Evolutionary conservation across 2,113 vertebrate species (phyloP), one percentile per base, ranked within the genome.

Genomic region (Anolis carolinensis): DNA sequence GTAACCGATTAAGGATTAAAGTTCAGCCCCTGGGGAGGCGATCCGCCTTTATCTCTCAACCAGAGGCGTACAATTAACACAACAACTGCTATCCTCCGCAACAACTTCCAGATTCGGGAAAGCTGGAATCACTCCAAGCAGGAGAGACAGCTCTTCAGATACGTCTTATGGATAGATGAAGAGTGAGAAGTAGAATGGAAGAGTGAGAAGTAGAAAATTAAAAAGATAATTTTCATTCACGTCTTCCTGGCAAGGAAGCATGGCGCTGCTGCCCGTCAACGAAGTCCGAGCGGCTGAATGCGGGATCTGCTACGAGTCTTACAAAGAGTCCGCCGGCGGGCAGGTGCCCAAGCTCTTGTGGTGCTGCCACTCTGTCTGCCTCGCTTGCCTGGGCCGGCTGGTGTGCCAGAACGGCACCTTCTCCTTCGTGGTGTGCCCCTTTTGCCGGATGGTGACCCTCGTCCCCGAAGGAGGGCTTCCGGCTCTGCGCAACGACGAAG

Each of bases 251-350:
- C 3, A 5, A 82, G 73, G 34, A 6, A 25, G 14, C 23, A 70
- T 68, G 79, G 82, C 83, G 1, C n/a, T 68, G n/a, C 14, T 52
- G 7, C 11, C 16, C 1, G 11, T 50, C 3, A 62, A 4, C 0
- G 36, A 32, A 0, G 86, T 86, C 80, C 1, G 8, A 0, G 0
- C 34, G 0, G 67, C 81, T 2, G 94, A 95, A 85, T 95, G 95
- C 2, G 84, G 90, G 36, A 95, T 95, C 82, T 95, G 95, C 92
- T 95, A 92, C 1, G 95, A 95, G 80, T 44, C 84, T 0, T 95
- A 84, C 1, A 14, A 87, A 83, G 90, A 44, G 0, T 2, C 77
- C 0, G 79, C 85, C 21, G 86, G 79, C 1, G 30, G 44, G 0
- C 74, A 83, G 0, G 85, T 32, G 1, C 94, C 93, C 0, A 95